Evolutionary conservation across 2,113 vertebrate genomes (phyloP).

Genomic region (Rynchops niger): DNA sequence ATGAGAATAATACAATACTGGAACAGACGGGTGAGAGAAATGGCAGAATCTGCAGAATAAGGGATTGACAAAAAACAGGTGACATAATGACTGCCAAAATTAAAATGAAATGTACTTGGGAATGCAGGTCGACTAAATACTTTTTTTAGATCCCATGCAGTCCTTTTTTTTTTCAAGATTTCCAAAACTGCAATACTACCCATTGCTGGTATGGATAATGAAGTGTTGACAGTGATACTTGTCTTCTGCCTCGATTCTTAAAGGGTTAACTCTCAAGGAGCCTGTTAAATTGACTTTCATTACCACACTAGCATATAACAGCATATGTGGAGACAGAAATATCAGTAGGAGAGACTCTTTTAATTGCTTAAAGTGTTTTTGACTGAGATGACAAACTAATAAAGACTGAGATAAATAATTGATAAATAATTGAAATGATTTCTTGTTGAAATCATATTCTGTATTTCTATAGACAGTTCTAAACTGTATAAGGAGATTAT

Average conservation of each 20-base stretch:
- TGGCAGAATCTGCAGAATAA: neutral
- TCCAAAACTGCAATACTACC: neutral
- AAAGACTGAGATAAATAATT: neutral
- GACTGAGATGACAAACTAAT: neutral
- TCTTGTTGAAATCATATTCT: neutral
- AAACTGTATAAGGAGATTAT: neutral
- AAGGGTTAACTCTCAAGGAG: neutral
- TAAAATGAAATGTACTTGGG: neutral
- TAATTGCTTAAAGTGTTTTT: neutral
- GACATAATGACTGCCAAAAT: neutral
- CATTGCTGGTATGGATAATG: neutral
- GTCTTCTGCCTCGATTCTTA: neutral
- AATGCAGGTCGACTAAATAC: neutral
- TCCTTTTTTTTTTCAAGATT: neutral
- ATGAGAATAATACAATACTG: neutral
- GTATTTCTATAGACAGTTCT: neutral
- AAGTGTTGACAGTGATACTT: neutral
- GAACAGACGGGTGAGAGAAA: neutral
- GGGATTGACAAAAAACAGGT: neutral
- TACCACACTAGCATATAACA: neutral
- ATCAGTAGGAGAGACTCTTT: neutral
- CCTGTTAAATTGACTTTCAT: neutral
- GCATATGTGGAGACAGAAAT: neutral
- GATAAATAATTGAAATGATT: neutral
- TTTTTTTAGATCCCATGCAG: neutral